Evolutionary conservation across 2,797 vertebrate species (phyloP).

Genomic region (Zenarchopterus dispar): DNA sequence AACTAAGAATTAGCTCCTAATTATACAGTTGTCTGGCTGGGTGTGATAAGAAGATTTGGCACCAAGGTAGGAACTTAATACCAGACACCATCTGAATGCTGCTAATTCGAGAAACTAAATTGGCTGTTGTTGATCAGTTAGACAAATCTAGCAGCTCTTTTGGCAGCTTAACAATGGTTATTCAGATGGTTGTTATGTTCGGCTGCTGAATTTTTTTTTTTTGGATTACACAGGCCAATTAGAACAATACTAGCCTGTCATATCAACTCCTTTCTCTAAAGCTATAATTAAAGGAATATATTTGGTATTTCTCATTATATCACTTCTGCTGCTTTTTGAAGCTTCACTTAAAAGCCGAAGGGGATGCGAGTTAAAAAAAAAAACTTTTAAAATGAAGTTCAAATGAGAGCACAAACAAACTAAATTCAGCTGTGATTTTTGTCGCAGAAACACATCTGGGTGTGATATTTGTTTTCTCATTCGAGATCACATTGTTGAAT

Average conservation of each 20-base stretch:
- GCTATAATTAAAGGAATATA: constrained; percentile 43
- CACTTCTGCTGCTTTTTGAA: constrained; percentile 38
- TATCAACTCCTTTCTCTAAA: constrained; percentile 16
- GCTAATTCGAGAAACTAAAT: constrained; percentile 53
- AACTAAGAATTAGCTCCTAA: constrained; percentile 63
- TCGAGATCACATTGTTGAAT: constrained; percentile 34
- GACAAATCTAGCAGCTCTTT: constrained; percentile 24
- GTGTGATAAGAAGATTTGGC: constrained; percentile 55
- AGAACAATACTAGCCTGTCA: constrained; percentile 23
- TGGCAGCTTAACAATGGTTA: constrained; percentile 36
- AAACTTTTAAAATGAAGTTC: constrained; percentile 34
- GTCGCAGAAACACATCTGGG: constrained; percentile 45
- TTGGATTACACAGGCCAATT: constrained; percentile 4
- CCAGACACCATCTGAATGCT: constrained; percentile 41
- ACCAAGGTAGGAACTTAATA: constrained; percentile 45
- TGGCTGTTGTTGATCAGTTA: constrained; percentile 50
- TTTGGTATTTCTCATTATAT: constrained; percentile 36
- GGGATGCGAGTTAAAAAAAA: constrained; percentile 47
- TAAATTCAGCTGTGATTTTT: constrained; percentile 32
- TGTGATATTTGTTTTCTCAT: constrained; percentile 47
- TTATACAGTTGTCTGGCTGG: constrained; percentile 57
- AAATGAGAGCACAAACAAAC: constrained; percentile 49
- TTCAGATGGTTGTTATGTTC: constrained; percentile 16
- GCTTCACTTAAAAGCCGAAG: constrained; percentile 39
- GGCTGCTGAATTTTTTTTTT: constrained; percentile 1